Percentiles rank a stretch among this genome's conserved stretches.
Conservation (phyloP, 2,888 invertebrate genomes). For the Amblyjoppa proteus region DNA sequence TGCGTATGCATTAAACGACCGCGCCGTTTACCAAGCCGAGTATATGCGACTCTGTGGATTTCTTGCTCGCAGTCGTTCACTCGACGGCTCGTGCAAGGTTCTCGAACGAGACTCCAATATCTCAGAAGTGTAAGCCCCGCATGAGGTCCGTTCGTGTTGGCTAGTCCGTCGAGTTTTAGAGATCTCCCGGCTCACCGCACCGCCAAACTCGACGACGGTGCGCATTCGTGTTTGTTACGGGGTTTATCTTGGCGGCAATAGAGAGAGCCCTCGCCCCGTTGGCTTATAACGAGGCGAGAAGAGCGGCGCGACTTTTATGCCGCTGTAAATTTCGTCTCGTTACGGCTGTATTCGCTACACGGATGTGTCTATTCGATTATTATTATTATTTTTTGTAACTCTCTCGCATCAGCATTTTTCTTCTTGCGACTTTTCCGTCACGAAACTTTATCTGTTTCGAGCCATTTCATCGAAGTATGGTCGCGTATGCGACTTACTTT, state of each 20-base stretch:
- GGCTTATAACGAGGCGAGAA: conserved; percentile 69
- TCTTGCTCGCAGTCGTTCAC: conserved; percentile 12
- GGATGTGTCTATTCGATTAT: conserved; percentile 17
- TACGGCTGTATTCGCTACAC: conserved; percentile 56
- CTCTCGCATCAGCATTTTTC: not conserved
- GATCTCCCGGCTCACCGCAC: conserved; percentile 40
- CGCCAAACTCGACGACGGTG: conserved; percentile 28
- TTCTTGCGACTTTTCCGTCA: not conserved
- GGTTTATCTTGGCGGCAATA: conserved; percentile 18
- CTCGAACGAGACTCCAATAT: conserved; percentile 33
- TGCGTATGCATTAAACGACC: not conserved
- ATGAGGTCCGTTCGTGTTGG: conserved; percentile 42
- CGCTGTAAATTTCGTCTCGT: conserved; percentile 70
- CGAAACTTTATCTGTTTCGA: not conserved
- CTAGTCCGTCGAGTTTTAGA: conserved; percentile 48
- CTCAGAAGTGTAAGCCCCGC: conserved; percentile 44
- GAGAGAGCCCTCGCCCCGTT: conserved; percentile 37
- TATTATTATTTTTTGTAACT: conserved; percentile 22
- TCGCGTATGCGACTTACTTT: no score
- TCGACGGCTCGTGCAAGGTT: conserved; percentile 10
- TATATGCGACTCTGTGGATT: conserved; percentile 30
- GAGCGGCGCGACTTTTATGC: conserved; percentile 61
- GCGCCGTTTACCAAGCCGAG: conserved; percentile 3
- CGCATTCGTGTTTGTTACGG: conserved; percentile 4
- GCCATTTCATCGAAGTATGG: no score